These are phyloP conservation scores for Spinus olivaceus DNA, from an alignment of 2,797 vertebrate genomes.

Conservation along the genomic window DNA sequence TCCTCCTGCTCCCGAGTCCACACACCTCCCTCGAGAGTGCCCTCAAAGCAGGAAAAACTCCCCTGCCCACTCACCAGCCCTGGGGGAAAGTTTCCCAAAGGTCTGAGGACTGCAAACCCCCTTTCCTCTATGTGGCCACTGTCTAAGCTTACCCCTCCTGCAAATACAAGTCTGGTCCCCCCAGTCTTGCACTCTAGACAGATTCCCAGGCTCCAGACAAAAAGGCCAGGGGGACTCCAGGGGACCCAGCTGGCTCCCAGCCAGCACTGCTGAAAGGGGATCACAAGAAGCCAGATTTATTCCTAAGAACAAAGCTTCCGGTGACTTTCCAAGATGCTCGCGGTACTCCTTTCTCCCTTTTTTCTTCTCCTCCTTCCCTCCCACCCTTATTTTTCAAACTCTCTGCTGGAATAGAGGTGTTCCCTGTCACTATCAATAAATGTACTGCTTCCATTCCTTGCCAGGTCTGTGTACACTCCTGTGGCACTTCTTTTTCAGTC, in stretches of 20 bases:
- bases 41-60: background rate
- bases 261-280: constrained; percentile 33
- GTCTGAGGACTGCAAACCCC: background rate
- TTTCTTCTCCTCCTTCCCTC: background rate
- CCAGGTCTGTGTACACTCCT: rapidly evolving
- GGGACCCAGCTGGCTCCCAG: background rate
- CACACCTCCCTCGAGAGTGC: rapidly evolving
- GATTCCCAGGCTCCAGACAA: constrained; percentile 55
- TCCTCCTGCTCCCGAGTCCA: background rate
- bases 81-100: background rate
- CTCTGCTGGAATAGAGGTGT: background rate
- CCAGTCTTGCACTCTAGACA: constrained; percentile 10
- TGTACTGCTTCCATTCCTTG: background rate
- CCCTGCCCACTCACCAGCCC: background rate
- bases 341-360: background rate
- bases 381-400: background rate
- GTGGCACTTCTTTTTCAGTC: background rate
- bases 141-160: background rate
- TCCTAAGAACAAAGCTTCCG: constrained; percentile 32
- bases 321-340: background rate
- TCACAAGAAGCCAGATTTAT: constrained; percentile 34
- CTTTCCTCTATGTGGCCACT: background rate
- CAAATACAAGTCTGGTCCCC: background rate
- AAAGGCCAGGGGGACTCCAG: constrained; percentile 25
- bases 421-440: background rate